Percentiles rank a stretch among this genome's conserved stretches.
These are phyloP conservation scores for Aphis gossypii DNA, from an alignment of 1,140 invertebrate genomes.

Conservation along the genomic window DNA sequence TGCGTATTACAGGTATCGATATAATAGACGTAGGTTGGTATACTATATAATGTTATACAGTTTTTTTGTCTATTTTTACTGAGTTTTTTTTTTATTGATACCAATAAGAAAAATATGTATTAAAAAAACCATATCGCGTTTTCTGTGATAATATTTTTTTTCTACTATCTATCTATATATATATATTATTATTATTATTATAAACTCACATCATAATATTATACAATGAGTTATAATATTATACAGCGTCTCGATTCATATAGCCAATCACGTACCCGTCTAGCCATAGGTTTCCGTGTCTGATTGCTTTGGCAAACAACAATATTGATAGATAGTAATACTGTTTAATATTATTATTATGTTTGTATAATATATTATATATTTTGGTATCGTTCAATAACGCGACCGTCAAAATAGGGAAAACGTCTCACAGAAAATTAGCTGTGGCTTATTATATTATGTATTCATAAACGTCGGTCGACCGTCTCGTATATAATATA, in stretches of 20 bases:
- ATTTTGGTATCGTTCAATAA: not conserved
- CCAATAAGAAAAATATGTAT: not conserved
- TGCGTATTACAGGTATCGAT: not conserved
- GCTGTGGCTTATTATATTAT: not conserved
- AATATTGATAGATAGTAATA: not conserved
- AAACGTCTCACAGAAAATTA: not conserved
- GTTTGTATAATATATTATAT: not conserved
- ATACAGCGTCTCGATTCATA: not conserved
- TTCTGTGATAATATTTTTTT: constrained; percentile 8
- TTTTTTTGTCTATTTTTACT: not conserved
- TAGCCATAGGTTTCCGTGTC: constrained; percentile 23
- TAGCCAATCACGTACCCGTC: not conserved
- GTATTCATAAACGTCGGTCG: not conserved
- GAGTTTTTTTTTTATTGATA: not conserved
- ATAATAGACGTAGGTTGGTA: constrained; percentile 8
- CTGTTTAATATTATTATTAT: not conserved
- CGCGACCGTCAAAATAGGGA: not conserved
- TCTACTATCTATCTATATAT: not conserved
- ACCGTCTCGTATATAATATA: not conserved
- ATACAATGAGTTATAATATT: not conserved
- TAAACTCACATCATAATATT: not conserved
- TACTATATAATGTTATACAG: not conserved
- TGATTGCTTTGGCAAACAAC: not conserved
- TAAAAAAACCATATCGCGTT: not conserved
- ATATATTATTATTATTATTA: not conserved